These are phyloP conservation scores for Napeogenes inachia DNA, from an alignment of 2,888 invertebrate genomes.

Conservation along the genomic window DNA sequence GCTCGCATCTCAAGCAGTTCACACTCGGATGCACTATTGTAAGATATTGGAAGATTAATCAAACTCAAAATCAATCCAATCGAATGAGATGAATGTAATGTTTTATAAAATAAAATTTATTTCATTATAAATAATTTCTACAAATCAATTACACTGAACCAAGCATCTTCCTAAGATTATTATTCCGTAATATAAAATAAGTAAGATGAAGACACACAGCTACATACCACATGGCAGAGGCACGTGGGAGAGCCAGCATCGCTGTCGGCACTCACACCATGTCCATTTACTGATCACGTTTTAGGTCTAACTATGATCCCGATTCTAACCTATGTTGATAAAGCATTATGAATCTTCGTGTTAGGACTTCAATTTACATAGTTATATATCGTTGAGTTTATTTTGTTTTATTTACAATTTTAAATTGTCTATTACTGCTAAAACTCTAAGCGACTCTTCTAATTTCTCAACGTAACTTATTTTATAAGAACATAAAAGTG, in stretches of 20 bases:
- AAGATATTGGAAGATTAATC: constrained; percentile 4
- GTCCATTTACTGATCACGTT: constrained; percentile 1
- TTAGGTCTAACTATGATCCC: constrained; percentile 3
- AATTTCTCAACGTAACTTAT: too few relatives aligned
- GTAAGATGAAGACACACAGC: not conserved
- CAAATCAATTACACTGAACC: too few relatives aligned
- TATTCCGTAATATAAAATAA: too few relatives aligned
- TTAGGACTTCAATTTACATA: too few relatives aligned
- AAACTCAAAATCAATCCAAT: too few relatives aligned
- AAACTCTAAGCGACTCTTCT: not conserved
- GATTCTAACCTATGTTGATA: constrained; percentile 5
- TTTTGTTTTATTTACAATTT: not conserved
- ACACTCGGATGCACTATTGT: constrained; percentile 34
- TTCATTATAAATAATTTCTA: too few relatives aligned
- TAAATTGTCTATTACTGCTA: not conserved
- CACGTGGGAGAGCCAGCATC: constrained; percentile 16
- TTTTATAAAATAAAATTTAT: too few relatives aligned
- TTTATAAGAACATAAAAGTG: too few relatives aligned
- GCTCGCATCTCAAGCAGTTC: constrained; percentile 33
- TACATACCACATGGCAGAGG: constrained; percentile 9
- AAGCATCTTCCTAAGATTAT: too few relatives aligned
- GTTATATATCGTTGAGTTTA: too few relatives aligned
- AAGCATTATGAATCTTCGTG: not conserved
- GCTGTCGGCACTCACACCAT: constrained; percentile 11
- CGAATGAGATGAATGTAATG: too few relatives aligned